A percentile compares a stretch with the other conserved stretches of the same genome.
phyloP scores from a whole-genome alignment of 2,888 invertebrate species.

The Andrena camellia region DNA sequence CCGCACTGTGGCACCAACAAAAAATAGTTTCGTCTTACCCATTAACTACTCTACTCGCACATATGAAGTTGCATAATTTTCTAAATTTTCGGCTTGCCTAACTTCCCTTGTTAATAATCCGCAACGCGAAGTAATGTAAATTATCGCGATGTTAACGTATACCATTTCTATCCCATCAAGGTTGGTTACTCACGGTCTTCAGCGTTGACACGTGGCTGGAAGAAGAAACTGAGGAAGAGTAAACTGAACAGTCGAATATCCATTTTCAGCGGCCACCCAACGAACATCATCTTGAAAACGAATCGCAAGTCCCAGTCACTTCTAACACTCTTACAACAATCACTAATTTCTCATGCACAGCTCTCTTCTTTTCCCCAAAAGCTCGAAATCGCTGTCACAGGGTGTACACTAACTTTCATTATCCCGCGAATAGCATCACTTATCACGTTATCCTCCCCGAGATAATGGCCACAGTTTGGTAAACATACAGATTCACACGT shows the following conservation, averaged over 20 bases:
- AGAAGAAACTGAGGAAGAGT: constrained; percentile 27
- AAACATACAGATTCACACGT: neutral
- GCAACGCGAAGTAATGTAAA: neutral
- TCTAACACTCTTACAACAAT: neutral
- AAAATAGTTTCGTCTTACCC: too few species aligned
- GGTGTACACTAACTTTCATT: neutral
- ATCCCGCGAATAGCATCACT: neutral
- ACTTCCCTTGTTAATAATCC: neutral
- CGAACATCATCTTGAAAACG: constrained; percentile 1
- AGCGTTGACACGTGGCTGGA: constrained; percentile 20
- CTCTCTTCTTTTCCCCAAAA: neutral
- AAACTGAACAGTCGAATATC: constrained; percentile 21
- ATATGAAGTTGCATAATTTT: too few species aligned
- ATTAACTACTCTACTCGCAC: too few species aligned
- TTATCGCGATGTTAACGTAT: neutral
- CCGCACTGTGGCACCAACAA: too few species aligned
- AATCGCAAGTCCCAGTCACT: neutral
- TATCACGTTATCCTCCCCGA: neutral
- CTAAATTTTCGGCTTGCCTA: too few species aligned
- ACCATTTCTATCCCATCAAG: neutral
- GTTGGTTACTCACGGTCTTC: constrained; percentile 59
- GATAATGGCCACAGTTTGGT: neutral
- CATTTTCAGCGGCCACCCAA: constrained; percentile 43
- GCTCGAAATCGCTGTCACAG: neutral
- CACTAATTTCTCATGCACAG: neutral